phyloP scores from a whole-genome alignment of 1,140 invertebrate species.

The Drosophila seguyi region DNA sequence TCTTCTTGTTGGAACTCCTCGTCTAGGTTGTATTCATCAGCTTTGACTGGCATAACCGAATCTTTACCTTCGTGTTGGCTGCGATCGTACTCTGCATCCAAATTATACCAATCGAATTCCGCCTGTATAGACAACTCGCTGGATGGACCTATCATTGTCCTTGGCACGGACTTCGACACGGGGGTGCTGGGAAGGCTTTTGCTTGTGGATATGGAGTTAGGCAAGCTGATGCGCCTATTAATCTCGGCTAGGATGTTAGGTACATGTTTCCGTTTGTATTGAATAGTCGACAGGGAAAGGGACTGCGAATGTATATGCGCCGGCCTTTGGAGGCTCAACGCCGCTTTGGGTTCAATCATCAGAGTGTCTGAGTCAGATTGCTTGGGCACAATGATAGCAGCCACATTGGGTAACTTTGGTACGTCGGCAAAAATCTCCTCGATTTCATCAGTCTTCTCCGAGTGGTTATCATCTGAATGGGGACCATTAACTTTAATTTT shows the following conservation, averaged over 20 bases:
- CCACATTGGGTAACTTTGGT: conserved; percentile 87
- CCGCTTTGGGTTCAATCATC: conserved; percentile 58
- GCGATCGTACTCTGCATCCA: conserved; percentile 83
- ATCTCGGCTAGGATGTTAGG: conserved; percentile 79
- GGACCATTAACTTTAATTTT: neutral
- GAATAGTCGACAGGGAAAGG: conserved; percentile 7
- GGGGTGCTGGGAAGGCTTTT: conserved; percentile 40
- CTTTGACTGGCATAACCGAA: conserved; percentile 15
- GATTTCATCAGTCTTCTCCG: conserved; percentile 81
- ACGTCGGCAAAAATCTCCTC: conserved; percentile 85
- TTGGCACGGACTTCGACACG: conserved; percentile 29
- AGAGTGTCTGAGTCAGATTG: conserved; percentile 54
- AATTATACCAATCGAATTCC: conserved; percentile 85
- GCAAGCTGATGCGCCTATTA: conserved; percentile 71
- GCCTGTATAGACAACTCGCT: conserved; percentile 71
- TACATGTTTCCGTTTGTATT: conserved; percentile 74
- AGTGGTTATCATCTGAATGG: conserved; percentile 53
- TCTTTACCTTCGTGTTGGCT: conserved; percentile 22
- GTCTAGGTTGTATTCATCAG: conserved; percentile 82
- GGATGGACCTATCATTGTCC: conserved; percentile 30
- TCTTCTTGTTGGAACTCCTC: conserved; percentile 68
- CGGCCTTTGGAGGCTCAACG: conserved; percentile 19
- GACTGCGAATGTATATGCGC: conserved; percentile 4
- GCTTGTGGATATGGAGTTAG: conserved; percentile 62
- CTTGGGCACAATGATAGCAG: conserved; percentile 86